Conservation (phyloP, 2,113 vertebrate genomes). For the Mystacornis crossleyi region DNA sequence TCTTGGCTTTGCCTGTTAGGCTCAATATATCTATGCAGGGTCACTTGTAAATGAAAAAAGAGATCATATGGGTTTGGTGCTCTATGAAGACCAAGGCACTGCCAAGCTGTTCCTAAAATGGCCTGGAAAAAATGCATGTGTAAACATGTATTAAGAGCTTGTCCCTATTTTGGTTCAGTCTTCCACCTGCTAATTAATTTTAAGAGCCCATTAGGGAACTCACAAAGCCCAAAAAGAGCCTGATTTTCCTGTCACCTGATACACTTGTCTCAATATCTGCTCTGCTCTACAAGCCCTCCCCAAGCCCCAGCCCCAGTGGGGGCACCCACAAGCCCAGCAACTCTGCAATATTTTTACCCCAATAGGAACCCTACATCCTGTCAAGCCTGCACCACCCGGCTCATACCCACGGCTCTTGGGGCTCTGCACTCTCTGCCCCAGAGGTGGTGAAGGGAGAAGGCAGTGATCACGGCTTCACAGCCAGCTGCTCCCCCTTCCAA, state of each 20-base stretch:
- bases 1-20: background rate
- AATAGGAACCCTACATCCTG: background rate
- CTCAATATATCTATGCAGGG: background rate
- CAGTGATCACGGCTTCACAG: background rate
- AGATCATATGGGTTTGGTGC: background rate
- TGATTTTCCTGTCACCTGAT: background rate
- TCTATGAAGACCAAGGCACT: background rate
- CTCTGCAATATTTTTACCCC: background rate
- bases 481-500: background rate
- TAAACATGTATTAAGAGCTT: background rate
- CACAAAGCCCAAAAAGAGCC: background rate
- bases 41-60: background rate
- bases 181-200: background rate
- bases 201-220: background rate
- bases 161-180: background rate
- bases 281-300: background rate
- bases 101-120: background rate
- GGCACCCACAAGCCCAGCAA: background rate
- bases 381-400: background rate
- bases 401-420: background rate
- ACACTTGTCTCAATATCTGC: background rate
- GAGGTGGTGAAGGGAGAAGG: background rate
- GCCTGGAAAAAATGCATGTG: background rate
- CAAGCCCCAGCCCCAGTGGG: accelerated
- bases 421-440: background rate